Evolutionary conservation across 2,113 vertebrate species (phyloP), one percentile per base, ranked within the genome.

Genomic region (Galeopterus variegatus): DNA sequence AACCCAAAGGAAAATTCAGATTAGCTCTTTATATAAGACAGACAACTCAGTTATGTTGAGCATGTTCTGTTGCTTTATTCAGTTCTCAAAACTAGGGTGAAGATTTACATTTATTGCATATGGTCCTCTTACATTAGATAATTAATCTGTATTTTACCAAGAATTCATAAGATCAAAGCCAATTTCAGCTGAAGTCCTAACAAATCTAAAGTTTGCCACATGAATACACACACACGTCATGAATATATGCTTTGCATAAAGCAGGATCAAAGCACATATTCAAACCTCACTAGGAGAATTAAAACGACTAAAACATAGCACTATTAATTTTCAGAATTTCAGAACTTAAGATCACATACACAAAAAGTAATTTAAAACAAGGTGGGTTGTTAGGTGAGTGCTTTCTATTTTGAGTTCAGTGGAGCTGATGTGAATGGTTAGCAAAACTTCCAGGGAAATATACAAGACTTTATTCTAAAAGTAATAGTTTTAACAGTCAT

Each of bases 61-160:
- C 6, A 77, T 12, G 8, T 48, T 92, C 52, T 48, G 6, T 48
- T 72, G 18, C 13, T 12, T 72, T 89, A 90, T 52, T 18, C 24
- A 82, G 1, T 54, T 75, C 58, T 89, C 36, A 93, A 86, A 90
- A 90, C 3, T 18, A 87, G 33, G 5, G 24, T 26, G 4, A 65
- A 92, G 3, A 6, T 1, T 19, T 69, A 64, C 48, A 80, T 76
- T 45, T 54, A 33, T 69, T 81, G 5, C 48, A 87, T 60, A 10
- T 81, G 13, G 4, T 26, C 23, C 13, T 88, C 33, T 70, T 31
- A 60, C 1, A 36, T 54, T 56, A 87, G 8, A 60, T 72, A 84
- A 85, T 18, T 28, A 86, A 62, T 81, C 24, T 75, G 84, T 64
- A 33, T 94, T 79, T 96, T 82, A 95, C 28, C 41, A 73, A 91